phyloP scores from a whole-genome alignment of 1,140 invertebrate species.

The Drosophila serrata region DNA sequence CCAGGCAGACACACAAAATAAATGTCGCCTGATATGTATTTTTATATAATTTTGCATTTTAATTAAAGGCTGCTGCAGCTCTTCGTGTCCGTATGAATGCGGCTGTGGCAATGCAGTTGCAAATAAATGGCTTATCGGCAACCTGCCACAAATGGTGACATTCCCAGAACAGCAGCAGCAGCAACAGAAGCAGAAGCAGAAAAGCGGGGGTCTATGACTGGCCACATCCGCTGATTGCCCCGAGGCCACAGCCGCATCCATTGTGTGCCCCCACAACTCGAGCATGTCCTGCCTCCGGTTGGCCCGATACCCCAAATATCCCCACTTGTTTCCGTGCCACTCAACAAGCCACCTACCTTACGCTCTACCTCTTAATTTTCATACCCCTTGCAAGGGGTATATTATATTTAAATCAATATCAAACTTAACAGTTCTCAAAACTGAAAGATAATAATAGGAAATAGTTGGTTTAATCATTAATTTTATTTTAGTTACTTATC shows the following conservation, averaged over 20 bases:
- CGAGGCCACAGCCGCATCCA: conserved; percentile 26
- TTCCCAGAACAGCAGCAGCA: conserved; percentile 13
- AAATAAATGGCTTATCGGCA: conserved; percentile 53
- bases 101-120: conserved; percentile 32
- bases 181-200: background rate
- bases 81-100: background rate
- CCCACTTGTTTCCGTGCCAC: conserved; percentile 21
- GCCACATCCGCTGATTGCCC: conserved; percentile 47
- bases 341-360: background rate
- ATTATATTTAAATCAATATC: too few species aligned
- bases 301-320: conserved; percentile 12
- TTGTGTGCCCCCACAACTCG: conserved; percentile 62
- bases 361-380: background rate
- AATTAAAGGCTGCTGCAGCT: conserved; percentile 41
- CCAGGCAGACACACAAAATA: conserved; percentile 15
- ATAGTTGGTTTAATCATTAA: background rate
- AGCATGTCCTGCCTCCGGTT: conserved; percentile 64
- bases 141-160: conserved; percentile 54
- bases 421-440: too few species aligned
- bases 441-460: background rate
- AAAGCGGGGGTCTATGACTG: conserved; percentile 37
- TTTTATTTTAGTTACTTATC: too few species aligned
- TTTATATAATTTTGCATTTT: conserved; percentile 48
- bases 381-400: conserved; percentile 1
- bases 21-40: conserved; percentile 30